Conservation (phyloP, 1,140 invertebrate species). For the Stenopsyche tienmushanensis region DNA sequence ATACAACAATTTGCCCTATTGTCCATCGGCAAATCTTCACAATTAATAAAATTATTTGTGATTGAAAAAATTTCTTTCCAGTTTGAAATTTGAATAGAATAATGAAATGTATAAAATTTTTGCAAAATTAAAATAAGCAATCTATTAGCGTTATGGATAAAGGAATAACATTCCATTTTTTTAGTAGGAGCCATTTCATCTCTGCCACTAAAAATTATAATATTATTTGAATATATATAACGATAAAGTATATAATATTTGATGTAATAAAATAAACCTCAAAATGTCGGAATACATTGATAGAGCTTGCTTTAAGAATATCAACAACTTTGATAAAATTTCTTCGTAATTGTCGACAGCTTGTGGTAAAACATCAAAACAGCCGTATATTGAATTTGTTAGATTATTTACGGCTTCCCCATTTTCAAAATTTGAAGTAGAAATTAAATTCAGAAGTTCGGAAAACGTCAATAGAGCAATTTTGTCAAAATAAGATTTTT, state of each 20-base stretch:
- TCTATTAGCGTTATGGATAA: slow-evolving; percentile 38
- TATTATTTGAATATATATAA: not conserved
- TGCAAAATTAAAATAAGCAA: slow-evolving; percentile 31
- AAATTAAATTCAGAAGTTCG: slow-evolving; percentile 9
- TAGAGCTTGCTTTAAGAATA: slow-evolving; percentile 28
- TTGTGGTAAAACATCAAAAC: slow-evolving; percentile 32
- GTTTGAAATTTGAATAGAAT: not conserved
- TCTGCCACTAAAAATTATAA: slow-evolving; percentile 16
- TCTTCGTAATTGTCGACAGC: slow-evolving; percentile 1
- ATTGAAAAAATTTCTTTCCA: slow-evolving; percentile 15
- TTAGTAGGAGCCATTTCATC: slow-evolving; percentile 35
- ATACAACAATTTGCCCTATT: slow-evolving; percentile 41
- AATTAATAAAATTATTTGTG: slow-evolving; percentile 31
- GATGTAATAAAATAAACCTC: slow-evolving; percentile 8
- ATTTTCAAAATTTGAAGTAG: not conserved
- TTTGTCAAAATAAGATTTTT: not conserved
- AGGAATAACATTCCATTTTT: slow-evolving; percentile 37
- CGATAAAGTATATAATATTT: slow-evolving; percentile 1
- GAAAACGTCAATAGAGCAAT: slow-evolving; percentile 16
- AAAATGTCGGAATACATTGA: slow-evolving; percentile 19
- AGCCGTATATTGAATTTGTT: slow-evolving; percentile 29
- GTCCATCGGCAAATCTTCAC: slow-evolving; percentile 39
- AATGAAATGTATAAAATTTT: slow-evolving; percentile 23
- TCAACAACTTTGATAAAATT: slow-evolving; percentile 2
- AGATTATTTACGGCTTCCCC: slow-evolving; percentile 22